A percentile compares a stretch with the other conserved stretches of the same genome.
These are phyloP conservation scores for Pungitius pungitius DNA, from an alignment of 2,113 vertebrate genomes.

Conservation along the genomic window DNA sequence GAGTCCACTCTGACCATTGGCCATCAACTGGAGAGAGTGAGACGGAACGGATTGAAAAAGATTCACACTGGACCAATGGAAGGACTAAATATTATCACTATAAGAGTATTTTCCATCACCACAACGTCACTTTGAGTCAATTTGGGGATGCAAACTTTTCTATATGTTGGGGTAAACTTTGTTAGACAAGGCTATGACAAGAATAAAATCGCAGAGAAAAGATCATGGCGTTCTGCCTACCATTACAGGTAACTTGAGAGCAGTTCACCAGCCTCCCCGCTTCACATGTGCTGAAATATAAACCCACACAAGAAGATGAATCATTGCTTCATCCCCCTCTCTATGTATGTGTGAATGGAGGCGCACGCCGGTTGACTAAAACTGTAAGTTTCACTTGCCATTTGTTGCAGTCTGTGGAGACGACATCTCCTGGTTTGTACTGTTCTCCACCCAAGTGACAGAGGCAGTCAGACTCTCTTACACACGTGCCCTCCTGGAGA, in stretches of 20 bases:
- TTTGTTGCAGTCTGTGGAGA: conserved; percentile 84
- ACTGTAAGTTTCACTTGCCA: conserved; percentile 73
- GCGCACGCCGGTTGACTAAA: too few species aligned
- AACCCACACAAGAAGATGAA: neutral
- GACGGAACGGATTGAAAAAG: neutral
- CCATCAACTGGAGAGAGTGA: conserved; percentile 71
- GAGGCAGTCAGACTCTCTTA: conserved; percentile 78
- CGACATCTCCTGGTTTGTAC: conserved; percentile 72
- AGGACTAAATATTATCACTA: neutral
- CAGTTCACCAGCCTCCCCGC: conserved; percentile 83
- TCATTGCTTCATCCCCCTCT: neutral
- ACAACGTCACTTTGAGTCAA: neutral
- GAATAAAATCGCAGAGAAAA: neutral
- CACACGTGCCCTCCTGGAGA: conserved; percentile 78
- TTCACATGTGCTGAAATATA: conserved; percentile 82
- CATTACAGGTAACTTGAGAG: conserved; percentile 77
- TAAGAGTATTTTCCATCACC: neutral
- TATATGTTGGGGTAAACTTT: neutral
- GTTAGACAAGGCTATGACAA: neutral
- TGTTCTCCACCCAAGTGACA: conserved; percentile 79
- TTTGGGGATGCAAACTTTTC: neutral
- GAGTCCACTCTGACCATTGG: conserved; percentile 87
- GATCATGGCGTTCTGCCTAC: conserved; percentile 60
- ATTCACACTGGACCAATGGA: neutral
- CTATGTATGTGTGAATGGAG: neutral